These are phyloP conservation scores for Craterocephalus amniculus DNA, from an alignment of 2,797 vertebrate genomes.

Conservation along the genomic window DNA sequence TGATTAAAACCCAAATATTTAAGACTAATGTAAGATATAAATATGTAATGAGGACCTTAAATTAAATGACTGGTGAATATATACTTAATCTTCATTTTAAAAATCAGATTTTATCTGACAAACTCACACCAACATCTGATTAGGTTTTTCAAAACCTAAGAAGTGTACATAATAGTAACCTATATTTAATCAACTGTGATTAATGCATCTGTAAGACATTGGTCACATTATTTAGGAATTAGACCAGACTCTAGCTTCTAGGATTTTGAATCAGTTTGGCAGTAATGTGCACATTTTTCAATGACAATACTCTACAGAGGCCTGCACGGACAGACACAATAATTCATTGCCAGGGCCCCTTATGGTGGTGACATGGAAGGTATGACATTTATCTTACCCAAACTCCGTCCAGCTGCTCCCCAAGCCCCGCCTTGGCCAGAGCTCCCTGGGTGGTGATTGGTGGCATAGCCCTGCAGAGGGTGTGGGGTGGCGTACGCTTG, in stretches of 20 bases:
- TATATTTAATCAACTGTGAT: conserved; percentile 13
- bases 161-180: background rate
- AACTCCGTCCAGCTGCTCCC: conserved; percentile 87
- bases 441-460: conserved; percentile 96
- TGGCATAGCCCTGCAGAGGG: conserved; percentile 95
- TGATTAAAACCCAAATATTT: conserved; percentile 14
- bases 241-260: conserved; percentile 21
- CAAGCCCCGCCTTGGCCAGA: conserved; percentile 87
- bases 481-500: conserved; percentile 95
- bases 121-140: conserved; percentile 1
- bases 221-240: conserved; percentile 10
- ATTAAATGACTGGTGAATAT: background rate
- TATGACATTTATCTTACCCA: conserved; percentile 86
- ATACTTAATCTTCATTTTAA: conserved; percentile 3
- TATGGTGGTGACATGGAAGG: conserved; percentile 70
- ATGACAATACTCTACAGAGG: conserved; percentile 45
- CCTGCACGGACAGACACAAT: conserved; percentile 51
- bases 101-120: background rate
- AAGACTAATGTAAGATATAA: background rate
- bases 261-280: conserved; percentile 27
- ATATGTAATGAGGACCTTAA: background rate
- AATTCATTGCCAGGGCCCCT: conserved; percentile 66
- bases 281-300: conserved; percentile 60
- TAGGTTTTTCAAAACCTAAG: background rate
- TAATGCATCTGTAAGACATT: background rate